phyloP scores from a whole-genome alignment of 2,888 invertebrate genomes.

The Chesias legatella region DNA sequence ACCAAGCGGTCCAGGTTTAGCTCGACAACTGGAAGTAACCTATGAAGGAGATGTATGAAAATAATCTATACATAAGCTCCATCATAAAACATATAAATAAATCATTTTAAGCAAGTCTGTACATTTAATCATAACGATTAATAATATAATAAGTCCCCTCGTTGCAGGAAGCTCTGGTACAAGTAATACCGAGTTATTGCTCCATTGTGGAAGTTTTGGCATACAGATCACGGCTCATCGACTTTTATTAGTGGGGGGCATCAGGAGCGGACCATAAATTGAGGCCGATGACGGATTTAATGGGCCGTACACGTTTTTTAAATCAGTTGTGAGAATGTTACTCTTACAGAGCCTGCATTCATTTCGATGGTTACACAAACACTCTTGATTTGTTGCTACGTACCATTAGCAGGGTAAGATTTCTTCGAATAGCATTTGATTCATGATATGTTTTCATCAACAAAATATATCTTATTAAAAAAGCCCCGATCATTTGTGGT shows the following conservation, averaged over 20 bases:
- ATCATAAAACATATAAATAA: slow-evolving; percentile 23
- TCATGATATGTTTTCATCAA: too few relatives aligned
- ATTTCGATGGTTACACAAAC: slow-evolving; percentile 12
- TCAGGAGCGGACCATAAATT: slow-evolving; percentile 57
- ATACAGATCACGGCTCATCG: slow-evolving; percentile 74
- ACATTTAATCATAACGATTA: slow-evolving; percentile 22
- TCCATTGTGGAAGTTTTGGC: slow-evolving; percentile 69
- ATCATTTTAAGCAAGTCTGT: background rate
- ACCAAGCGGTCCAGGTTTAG: too few relatives aligned
- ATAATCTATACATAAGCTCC: too few relatives aligned
- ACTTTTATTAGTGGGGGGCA: slow-evolving; percentile 66
- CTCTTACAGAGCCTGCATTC: slow-evolving; percentile 14
- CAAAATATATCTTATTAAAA: too few relatives aligned
- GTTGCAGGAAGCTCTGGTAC: slow-evolving; percentile 39
- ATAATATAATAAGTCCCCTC: slow-evolving; percentile 37
- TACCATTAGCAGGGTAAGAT: too few relatives aligned
- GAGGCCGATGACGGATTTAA: slow-evolving; percentile 66
- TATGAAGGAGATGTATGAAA: too few relatives aligned
- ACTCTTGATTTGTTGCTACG: background rate
- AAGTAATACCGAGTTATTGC: slow-evolving; percentile 57
- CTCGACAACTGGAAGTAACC: too few relatives aligned
- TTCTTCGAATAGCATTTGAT: too few relatives aligned
- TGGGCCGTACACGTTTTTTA: slow-evolving; percentile 62
- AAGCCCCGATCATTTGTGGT: too few relatives aligned
- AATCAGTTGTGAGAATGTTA: slow-evolving; percentile 44